Evolutionary conservation across 1,140 invertebrate species (phyloP), one percentile per base, ranked within the genome.

Genomic region (Penaeus japonicus): DNA sequence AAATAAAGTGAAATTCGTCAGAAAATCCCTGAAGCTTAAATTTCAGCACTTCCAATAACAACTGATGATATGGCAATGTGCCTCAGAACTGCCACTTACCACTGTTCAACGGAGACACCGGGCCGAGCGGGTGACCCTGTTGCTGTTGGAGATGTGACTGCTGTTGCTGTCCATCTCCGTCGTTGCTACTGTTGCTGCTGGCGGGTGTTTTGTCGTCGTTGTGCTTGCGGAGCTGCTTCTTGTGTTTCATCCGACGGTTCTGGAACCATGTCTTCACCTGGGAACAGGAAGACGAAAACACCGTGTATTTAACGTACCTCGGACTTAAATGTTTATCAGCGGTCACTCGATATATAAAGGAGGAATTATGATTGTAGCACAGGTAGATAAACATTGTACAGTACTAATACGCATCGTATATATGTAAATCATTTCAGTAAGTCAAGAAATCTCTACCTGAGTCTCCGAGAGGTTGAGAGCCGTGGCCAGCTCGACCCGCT

Each of bases 261-360:
- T 99, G 98, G 93, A 99, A 99, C 98, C 98, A 99, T 54, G 97
- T 99, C 94, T 99, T 99, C 73, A 99, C 98, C 94, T 95, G 91
- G 53, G 91, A 55, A 91, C 81, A 88, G 83, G 84, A 54, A 85
- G 83, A 80, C 80, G 80, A 83, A 90, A 59, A 4, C 17, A 10
- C 89, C 17, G 17, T 53, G 18, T 1, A 20, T 53, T 5, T n/a
- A 5, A 35, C 24, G 15, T 27, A 73, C 70, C 20, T 7, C 30
- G 0, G 70, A 3, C 5, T n/a, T 3, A 30, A 18, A 54, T 4
- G 55, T 20, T 24, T 22, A 24, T 24, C 32, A 15, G 10, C 65
- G 10, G n/a, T n/a, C 10, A 90, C n/a, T n/a, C n/a, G 57, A 59
- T 30, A 22, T 2, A 53, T 32, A n/a, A 17, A 35, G 65, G 4